phyloP scores from a whole-genome alignment of 2,797 vertebrate genomes.

The Sandelia bainsii region DNA sequence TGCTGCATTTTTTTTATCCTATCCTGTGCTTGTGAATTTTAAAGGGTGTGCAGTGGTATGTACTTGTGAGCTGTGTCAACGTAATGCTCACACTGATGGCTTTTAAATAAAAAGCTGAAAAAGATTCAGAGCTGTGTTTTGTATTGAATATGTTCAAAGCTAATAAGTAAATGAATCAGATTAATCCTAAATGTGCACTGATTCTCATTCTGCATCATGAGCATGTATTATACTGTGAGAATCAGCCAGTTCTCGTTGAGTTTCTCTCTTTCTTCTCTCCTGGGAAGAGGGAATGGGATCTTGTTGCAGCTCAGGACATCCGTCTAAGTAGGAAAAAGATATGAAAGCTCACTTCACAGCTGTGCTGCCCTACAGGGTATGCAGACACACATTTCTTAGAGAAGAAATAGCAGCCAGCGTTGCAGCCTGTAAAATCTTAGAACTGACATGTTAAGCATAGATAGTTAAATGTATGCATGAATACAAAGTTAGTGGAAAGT shows the following conservation, averaged over 20 bases:
- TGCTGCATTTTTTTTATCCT: slow-evolving; percentile 45
- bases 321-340: slow-evolving; percentile 40
- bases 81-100: slow-evolving; percentile 42
- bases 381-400: slow-evolving; percentile 5
- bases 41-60: slow-evolving; percentile 19
- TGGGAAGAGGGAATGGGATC: slow-evolving; percentile 32
- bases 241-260: slow-evolving; percentile 13
- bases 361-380: slow-evolving; percentile 24
- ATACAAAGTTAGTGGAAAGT: background rate
- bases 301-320: slow-evolving; percentile 41
- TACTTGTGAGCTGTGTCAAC: slow-evolving; percentile 6
- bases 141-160: background rate
- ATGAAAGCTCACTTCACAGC: slow-evolving; percentile 49
- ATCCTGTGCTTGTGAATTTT: slow-evolving; percentile 51
- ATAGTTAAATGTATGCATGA: background rate
- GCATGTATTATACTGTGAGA: background rate
- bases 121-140: slow-evolving; percentile 39
- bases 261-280: slow-evolving; percentile 28
- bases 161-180: background rate
- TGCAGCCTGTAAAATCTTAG: background rate
- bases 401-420: background rate
- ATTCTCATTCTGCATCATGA: background rate
- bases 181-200: background rate
- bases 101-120: slow-evolving; percentile 73
- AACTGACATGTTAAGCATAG: background rate